Evolutionary conservation across 2,888 invertebrate genomes (phyloP), one percentile per base, ranked within the genome.

Genomic region (Amphipoea lucens): DNA sequence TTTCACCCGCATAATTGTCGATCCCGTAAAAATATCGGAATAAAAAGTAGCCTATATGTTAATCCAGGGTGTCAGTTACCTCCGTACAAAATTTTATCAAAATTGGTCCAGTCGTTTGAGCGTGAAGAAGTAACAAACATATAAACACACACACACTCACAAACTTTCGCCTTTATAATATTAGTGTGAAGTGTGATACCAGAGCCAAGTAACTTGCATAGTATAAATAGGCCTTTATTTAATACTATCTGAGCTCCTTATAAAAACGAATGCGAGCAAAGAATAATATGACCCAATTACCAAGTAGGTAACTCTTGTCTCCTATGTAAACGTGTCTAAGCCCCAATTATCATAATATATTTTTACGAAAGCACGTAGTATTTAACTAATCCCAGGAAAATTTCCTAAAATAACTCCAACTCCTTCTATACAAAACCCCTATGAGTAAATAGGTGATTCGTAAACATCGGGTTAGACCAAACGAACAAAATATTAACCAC

Each of bases 271-370:
- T 6, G 29, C 7, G 14, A 29, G 14, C 6, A 29, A 69, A 48
- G 12, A 23, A 40, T 20, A 12, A 6, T 20, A 71, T 23, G 17
- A 63, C 11, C 60, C 29, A 67, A 17, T 75, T 68, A 75, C 3
- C 40, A 51, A n/a, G 20, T 68, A 36, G 42, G 42, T 62, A 20
- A 2, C 60, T 42, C n/a, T n/a, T 57, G n/a, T 74, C 9, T 60
- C 57, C 17, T 40, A 67, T 57, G 73, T 45, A 79, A 80, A 63
- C 40, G 12, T 42, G 17, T 48, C 6, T 68, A 60, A 79, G 20
- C 48, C 74, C 4, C 42, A 48, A 79, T 79, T 79, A 81, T 40
- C 70, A 81, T 48, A 14, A 14, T 14, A 48, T 79, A 79, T 70
- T 75, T 70, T 70, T 48, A 74, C 36, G 5, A 29, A 75, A 62